Conservation (phyloP, 1,140 invertebrate genomes). For the Panulirus ornatus region DNA sequence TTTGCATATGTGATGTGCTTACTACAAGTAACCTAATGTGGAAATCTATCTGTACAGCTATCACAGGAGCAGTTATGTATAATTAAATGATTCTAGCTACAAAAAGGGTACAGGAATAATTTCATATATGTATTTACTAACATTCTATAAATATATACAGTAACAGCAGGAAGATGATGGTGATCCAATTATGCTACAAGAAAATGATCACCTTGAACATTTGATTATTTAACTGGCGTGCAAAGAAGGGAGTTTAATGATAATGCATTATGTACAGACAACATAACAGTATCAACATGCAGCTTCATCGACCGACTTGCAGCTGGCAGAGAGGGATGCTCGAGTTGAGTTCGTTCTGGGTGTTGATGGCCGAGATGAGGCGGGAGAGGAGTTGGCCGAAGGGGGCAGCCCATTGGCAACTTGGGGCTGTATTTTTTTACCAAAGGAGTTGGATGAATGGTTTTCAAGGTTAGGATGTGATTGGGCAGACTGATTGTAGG, state of each 20-base stretch:
- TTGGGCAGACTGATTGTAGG: conserved; percentile 5
- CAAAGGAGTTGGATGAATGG: not conserved
- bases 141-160: not conserved
- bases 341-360: conserved; percentile 63
- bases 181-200: not conserved
- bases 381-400: conserved; percentile 21
- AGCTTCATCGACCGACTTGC: conserved; percentile 61
- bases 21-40: no score
- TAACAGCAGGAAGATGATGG: not conserved
- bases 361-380: conserved; percentile 55
- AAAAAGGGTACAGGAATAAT: not conserved
- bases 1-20: no score
- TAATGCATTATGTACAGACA: not conserved
- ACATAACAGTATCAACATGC: conserved; percentile 21
- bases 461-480: not conserved
- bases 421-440: conserved; percentile 10
- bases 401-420: conserved; percentile 11
- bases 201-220: not conserved
- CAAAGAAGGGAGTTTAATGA: not conserved
- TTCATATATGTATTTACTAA: not conserved
- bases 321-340: conserved; percentile 61
- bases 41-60: conserved; percentile 8
- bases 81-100: not conserved
- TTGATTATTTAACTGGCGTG: not conserved
- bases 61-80: not conserved